Evolutionary conservation across 2,888 invertebrate genomes (phyloP).

Genomic region (Invenusta paracnida): DNA sequence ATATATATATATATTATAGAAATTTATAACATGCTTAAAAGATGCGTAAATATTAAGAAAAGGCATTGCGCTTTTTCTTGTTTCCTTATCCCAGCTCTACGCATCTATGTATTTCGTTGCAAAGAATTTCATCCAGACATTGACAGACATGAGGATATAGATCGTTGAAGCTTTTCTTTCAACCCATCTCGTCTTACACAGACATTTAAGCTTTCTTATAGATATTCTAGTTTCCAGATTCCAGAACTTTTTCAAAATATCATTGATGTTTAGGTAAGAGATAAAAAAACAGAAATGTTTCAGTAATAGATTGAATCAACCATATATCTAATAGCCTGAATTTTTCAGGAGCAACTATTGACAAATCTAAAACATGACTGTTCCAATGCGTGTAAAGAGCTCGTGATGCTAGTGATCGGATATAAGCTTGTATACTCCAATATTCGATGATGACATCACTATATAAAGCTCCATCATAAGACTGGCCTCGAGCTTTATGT

Average conservation of each 20-base stretch:
- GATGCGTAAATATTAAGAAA: no score
- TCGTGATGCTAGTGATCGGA: neutral
- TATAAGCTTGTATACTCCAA: neutral
- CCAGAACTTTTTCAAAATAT: neutral
- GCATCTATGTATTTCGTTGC: no score
- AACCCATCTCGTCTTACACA: neutral
- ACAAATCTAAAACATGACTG: neutral
- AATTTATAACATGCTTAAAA: no score
- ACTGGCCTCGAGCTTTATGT: neutral
- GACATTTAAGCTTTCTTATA: neutral
- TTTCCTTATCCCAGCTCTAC: no score
- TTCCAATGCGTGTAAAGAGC: neutral
- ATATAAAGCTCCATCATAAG: neutral
- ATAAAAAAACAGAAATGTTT: neutral
- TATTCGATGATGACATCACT: neutral
- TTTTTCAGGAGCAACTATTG: neutral
- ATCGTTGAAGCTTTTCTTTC: neutral
- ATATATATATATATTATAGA: no score
- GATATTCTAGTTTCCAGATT: neutral
- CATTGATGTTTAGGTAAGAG: neutral
- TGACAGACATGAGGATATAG: neutral
- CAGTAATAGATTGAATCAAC: neutral
- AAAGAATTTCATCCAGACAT: neutral
- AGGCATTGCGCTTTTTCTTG: no score
- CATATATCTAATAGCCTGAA: neutral